Percentiles rank a stretch among this genome's conserved stretches.
Conservation (phyloP, 2,113 vertebrate species). For the Willisornis vidua region DNA sequence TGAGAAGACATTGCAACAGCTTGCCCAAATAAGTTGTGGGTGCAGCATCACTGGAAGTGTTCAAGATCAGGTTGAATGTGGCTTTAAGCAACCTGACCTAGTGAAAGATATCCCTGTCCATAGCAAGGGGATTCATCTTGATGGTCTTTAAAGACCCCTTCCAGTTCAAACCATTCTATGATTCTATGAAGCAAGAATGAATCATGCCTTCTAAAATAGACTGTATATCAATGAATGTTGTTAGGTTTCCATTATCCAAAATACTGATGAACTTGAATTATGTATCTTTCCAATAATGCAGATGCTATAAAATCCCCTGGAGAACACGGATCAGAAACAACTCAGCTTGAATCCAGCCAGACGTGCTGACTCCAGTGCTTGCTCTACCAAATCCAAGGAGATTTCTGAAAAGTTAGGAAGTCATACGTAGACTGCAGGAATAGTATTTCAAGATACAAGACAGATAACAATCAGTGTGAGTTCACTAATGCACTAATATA, state of each 20-base stretch:
- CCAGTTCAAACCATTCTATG: not conserved
- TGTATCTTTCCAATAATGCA: not conserved
- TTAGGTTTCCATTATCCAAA: not conserved
- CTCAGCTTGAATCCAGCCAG: not conserved
- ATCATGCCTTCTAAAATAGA: not conserved
- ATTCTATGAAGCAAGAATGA: not conserved
- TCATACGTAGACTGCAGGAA: not conserved
- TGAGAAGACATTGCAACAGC: not conserved
- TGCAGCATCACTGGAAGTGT: fast-evolving
- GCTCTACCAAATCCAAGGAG: not conserved
- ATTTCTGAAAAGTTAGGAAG: not conserved
- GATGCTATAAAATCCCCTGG: not conserved
- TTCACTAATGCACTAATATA: not conserved
- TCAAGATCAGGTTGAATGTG: not conserved
- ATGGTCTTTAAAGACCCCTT: not conserved
- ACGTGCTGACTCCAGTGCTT: not conserved
- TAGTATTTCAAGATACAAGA: not conserved
- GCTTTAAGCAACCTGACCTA: not conserved
- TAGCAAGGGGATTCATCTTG: not conserved
- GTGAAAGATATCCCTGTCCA: not conserved
- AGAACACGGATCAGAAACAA: not conserved
- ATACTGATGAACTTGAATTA: not conserved
- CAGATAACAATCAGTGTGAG: not conserved
- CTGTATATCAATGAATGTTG: fast-evolving
- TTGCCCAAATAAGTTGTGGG: not conserved